Percentiles rank a stretch among this genome's conserved stretches.
phyloP scores from a whole-genome alignment of 1,140 invertebrate species.

The Subanguina moxae region DNA sequence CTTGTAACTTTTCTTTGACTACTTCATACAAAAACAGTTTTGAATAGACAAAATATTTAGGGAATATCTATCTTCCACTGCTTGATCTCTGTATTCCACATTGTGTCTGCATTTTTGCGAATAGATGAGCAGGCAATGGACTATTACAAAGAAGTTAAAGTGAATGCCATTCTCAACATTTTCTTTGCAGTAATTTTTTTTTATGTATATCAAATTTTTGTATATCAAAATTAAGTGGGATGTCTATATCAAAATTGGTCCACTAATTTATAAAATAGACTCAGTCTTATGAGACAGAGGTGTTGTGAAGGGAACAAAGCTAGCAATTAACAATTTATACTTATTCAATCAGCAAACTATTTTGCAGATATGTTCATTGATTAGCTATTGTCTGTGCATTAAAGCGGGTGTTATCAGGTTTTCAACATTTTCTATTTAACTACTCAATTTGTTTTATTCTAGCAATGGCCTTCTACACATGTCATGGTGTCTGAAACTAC shows the following conservation, averaged over 20 bases:
- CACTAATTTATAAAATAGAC: too few relatives aligned
- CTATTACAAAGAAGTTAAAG: background rate
- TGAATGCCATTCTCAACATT: background rate
- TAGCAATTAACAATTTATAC: background rate
- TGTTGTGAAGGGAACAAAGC: too few relatives aligned
- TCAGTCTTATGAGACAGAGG: too few relatives aligned
- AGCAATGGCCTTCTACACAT: slow-evolving; percentile 19
- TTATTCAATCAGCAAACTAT: background rate
- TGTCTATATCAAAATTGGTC: too few relatives aligned
- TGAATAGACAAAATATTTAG: background rate
- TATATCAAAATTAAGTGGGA: too few relatives aligned
- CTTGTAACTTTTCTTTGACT: background rate
- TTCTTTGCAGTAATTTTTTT: background rate
- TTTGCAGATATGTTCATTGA: background rate
- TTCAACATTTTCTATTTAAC: too few relatives aligned
- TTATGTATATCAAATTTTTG: background rate
- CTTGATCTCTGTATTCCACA: background rate
- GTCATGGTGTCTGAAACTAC: slow-evolving; percentile 13
- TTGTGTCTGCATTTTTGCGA: background rate
- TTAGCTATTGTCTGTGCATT: background rate
- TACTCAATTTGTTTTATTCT: background rate
- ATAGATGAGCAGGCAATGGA: background rate
- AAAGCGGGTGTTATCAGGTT: background rate
- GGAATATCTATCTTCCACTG: background rate
- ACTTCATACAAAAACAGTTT: too few relatives aligned